Evolutionary conservation across 2,113 vertebrate species (phyloP), one percentile per base, ranked within the genome.

Genomic region (Girardinichthys multiradiatus): DNA sequence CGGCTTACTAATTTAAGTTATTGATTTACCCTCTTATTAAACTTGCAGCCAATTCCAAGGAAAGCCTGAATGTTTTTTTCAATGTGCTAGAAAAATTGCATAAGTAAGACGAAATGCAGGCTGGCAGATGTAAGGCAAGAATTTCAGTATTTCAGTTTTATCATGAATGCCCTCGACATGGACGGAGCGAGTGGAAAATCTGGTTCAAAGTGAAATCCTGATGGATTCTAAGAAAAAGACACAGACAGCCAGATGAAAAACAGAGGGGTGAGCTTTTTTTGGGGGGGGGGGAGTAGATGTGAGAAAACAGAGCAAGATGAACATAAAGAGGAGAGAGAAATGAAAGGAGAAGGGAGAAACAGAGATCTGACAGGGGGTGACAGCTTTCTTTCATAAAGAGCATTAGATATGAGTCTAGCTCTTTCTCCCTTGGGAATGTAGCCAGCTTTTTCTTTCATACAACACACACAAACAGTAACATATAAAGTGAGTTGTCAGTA

Each of bases 391-490:
- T 89, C 79, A 90, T 82, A 92, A 94, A 92, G 91, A 91, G 91
- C 90, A 91, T 92, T 85, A 75, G 70, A 90, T 90, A 93, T 92
- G 87, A 93, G 89, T 79, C 76, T 79, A 67, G 59, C 80, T 90
- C 85, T 86, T 59, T 64, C 79, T 80, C 88, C 88, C 79, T 62
- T 58, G 80, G 88, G 90, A 82, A 85, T 69, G 76, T 73, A 81
- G 81, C 87, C 87, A 92, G 88, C 57, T 87, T 91, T 92, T 48
- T 89, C 65, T 72, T 82, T 72, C 74, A 54, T 39, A 13, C 63
- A 61, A 66, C 21, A 70, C 57, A 69, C 61, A 80, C 57, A 66
- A 15, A 72, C 64, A 29, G 14, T 26, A 62, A 65, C 13, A 24
- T 24, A 54, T 10, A 54, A 54, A 54, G 48, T 54, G 21, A 54